Evolutionary conservation across 2,888 invertebrate genomes (phyloP).

Genomic region (Metallyticus violacea): DNA sequence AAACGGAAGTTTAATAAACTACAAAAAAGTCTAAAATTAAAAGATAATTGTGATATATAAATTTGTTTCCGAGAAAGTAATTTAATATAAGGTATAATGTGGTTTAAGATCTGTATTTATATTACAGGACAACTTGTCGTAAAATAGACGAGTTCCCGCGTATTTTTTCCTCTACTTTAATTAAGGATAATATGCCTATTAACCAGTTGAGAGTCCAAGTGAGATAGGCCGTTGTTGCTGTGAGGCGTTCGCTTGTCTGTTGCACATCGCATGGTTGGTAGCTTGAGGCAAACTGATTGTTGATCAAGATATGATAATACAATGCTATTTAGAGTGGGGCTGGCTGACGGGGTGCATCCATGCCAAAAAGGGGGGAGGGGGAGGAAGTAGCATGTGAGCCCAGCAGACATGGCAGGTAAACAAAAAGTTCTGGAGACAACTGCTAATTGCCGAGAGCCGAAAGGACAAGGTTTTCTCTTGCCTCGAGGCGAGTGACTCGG

Average conservation of each 20-base stretch:
- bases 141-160: too few species aligned
- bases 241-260: not conserved
- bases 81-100: too few species aligned
- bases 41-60: too few species aligned
- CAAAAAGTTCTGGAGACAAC: not conserved
- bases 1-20: too few species aligned
- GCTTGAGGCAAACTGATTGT: slow-evolving; percentile 4
- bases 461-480: too few species aligned
- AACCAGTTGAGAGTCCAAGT: too few species aligned
- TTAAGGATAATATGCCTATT: too few species aligned
- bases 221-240: not conserved
- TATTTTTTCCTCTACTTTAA: too few species aligned
- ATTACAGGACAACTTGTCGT: too few species aligned
- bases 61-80: too few species aligned
- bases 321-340: slow-evolving; percentile 3
- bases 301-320: slow-evolving; percentile 14
- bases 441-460: not conserved
- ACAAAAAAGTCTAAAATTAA: too few species aligned
- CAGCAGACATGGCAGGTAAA: not conserved
- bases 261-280: slow-evolving; percentile 2
- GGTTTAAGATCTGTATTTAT: too few species aligned
- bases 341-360: not conserved
- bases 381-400: not conserved
- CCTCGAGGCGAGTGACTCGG: not conserved
- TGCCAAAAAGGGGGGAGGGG: not conserved